Evolutionary conservation across 2,888 invertebrate species (phyloP).

Genomic region (Callyntrura guangdongensis): DNA sequence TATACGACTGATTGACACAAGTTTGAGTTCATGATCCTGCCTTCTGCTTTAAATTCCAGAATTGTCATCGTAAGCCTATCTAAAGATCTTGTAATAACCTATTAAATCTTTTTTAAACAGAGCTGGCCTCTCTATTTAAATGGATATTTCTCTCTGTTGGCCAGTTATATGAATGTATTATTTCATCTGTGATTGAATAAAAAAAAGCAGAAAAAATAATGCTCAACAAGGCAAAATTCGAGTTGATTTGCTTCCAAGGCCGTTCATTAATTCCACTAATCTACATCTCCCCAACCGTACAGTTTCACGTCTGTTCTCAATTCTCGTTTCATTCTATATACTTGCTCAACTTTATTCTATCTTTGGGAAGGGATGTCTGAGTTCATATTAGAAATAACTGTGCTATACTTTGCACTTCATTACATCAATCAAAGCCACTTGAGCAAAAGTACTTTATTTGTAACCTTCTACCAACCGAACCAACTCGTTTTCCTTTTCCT

Average conservation of each 20-base stretch:
- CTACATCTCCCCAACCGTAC: conserved; percentile 8
- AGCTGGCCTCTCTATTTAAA: neutral
- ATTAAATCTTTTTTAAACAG: neutral
- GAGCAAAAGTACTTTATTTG: conserved; percentile 56
- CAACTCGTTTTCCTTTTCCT: neutral
- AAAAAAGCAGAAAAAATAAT: conserved; percentile 5
- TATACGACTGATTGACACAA: neutral
- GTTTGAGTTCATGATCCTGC: neutral
- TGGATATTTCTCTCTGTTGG: neutral
- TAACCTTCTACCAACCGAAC: conserved; percentile 25
- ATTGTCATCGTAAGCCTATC: too few species aligned
- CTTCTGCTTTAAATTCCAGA: too few species aligned
- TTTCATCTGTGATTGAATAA: neutral
- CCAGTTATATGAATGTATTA: neutral
- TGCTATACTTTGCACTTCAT: conserved; percentile 35
- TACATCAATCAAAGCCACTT: conserved; percentile 65
- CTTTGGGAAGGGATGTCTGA: conserved; percentile 34
- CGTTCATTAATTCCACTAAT: conserved; percentile 66
- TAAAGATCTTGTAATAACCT: neutral
- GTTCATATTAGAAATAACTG: neutral
- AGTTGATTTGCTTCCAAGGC: conserved; percentile 76
- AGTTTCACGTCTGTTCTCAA: neutral
- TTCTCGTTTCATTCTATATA: neutral
- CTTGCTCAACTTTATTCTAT: conserved; percentile 10
- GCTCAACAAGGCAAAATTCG: conserved; percentile 54